Evolutionary conservation across 2,113 vertebrate genomes (phyloP).

Genomic region (Toxotes chatareus): DNA sequence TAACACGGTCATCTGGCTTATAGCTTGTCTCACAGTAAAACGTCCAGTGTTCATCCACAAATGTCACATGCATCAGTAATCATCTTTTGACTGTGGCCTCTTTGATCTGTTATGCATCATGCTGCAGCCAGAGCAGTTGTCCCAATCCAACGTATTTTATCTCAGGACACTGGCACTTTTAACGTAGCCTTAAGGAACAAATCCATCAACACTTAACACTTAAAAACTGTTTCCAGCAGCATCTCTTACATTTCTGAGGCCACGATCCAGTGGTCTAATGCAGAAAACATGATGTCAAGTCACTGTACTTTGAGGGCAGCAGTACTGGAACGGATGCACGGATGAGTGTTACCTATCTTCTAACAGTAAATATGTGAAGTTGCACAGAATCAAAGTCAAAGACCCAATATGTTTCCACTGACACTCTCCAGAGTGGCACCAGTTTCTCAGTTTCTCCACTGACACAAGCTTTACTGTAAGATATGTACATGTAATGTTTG

Average conservation of each 20-base stretch:
- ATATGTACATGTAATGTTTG: too few relatives aligned
- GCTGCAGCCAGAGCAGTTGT: constrained; percentile 5
- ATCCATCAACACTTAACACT: neutral
- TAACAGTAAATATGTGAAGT: neutral
- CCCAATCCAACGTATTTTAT: neutral
- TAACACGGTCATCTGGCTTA: constrained; percentile 5
- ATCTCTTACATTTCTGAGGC: neutral
- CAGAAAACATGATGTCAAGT: neutral
- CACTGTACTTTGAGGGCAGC: neutral
- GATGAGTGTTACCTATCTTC: neutral
- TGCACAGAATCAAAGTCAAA: neutral
- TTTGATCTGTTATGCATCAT: neutral
- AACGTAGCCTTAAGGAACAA: neutral
- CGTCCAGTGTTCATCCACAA: constrained; percentile 14
- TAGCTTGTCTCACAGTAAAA: constrained; percentile 4
- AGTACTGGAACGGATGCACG: neutral
- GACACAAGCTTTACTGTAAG: too few relatives aligned
- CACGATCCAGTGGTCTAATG: neutral
- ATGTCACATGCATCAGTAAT: constrained; percentile 33
- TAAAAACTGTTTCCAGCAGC: neutral
- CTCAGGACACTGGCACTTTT: neutral
- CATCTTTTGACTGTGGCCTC: constrained; percentile 1
- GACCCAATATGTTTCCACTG: neutral
- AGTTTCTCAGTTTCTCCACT: neutral
- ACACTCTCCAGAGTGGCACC: neutral